These are phyloP conservation scores for Tachyglossus aculeatus DNA, from an alignment of 2,797 vertebrate species.

Conservation along the genomic window DNA sequence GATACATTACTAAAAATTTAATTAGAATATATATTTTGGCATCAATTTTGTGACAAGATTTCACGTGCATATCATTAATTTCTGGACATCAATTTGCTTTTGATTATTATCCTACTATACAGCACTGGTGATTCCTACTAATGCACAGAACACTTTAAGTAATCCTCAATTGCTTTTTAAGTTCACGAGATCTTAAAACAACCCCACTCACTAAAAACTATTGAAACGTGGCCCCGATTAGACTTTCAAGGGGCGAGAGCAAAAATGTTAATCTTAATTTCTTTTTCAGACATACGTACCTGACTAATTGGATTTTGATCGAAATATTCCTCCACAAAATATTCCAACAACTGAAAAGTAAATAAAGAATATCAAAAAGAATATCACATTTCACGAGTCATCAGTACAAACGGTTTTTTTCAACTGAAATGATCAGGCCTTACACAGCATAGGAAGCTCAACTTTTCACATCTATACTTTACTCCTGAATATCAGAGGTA, in stretches of 20 bases:
- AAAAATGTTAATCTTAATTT: constrained; percentile 26
- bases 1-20: not conserved
- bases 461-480: too few relatives aligned
- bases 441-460: too few relatives aligned
- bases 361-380: too few relatives aligned
- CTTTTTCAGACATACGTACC: constrained; percentile 72
- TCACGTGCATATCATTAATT: constrained; percentile 3
- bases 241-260: constrained; percentile 1
- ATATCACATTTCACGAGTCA: too few relatives aligned
- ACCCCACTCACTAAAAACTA: not conserved
- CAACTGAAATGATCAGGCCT: too few relatives aligned
- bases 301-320: constrained; percentile 99
- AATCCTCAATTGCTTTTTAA: not conserved
- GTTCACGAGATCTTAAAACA: not conserved
- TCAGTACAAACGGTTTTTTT: too few relatives aligned
- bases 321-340: constrained; percentile 95
- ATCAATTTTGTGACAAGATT: constrained; percentile 5
- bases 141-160: not conserved
- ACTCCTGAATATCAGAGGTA: too few relatives aligned
- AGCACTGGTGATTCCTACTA: constrained; percentile 5
- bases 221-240: not conserved
- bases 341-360: constrained; percentile 85
- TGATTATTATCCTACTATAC: not conserved
- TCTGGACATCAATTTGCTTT: constrained; percentile 13
- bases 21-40: not conserved